phyloP scores from a whole-genome alignment of 2,888 invertebrate species.

The Axea sp. region DNA sequence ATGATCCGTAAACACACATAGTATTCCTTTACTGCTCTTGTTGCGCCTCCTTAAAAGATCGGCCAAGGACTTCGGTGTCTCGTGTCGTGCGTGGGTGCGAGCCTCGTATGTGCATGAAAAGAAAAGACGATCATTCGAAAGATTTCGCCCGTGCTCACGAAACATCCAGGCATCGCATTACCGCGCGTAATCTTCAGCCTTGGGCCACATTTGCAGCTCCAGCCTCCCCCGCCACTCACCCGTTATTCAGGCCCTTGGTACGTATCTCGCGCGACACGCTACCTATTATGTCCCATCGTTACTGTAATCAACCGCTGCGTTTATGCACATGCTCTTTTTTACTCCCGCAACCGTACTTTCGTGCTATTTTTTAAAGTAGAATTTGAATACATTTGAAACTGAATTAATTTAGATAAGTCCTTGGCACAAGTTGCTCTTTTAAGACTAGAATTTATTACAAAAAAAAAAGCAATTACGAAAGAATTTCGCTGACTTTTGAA shows the following conservation, averaged over 20 bases:
- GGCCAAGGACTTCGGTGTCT: too few relatives aligned
- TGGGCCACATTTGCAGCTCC: constrained; percentile 71
- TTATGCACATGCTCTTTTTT: constrained; percentile 9
- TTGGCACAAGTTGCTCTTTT: too few relatives aligned
- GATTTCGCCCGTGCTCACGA: constrained; percentile 49
- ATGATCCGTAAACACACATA: too few relatives aligned
- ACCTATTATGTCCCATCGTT: constrained; percentile 62
- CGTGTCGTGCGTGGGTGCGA: constrained; percentile 17
- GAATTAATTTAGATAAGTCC: too few relatives aligned
- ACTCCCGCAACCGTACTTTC: too few relatives aligned
- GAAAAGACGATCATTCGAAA: constrained; percentile 36
- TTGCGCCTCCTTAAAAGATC: too few relatives aligned
- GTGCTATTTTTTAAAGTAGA: background rate
- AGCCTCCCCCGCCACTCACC: too few relatives aligned
- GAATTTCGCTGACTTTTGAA: too few relatives aligned
- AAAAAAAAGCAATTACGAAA: too few relatives aligned
- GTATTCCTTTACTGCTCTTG: too few relatives aligned
- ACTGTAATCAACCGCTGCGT: constrained; percentile 60
- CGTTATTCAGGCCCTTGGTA: constrained; percentile 22
- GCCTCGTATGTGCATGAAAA: constrained; percentile 10
- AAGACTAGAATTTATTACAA: too few relatives aligned
- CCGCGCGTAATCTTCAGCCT: constrained; percentile 71
- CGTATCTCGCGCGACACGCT: constrained; percentile 36
- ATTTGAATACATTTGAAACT: too few relatives aligned
- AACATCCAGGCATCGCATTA: constrained; percentile 66